Evolutionary conservation across 2,113 vertebrate species (phyloP).

Genomic region (Peromyscus polionotus): DNA sequence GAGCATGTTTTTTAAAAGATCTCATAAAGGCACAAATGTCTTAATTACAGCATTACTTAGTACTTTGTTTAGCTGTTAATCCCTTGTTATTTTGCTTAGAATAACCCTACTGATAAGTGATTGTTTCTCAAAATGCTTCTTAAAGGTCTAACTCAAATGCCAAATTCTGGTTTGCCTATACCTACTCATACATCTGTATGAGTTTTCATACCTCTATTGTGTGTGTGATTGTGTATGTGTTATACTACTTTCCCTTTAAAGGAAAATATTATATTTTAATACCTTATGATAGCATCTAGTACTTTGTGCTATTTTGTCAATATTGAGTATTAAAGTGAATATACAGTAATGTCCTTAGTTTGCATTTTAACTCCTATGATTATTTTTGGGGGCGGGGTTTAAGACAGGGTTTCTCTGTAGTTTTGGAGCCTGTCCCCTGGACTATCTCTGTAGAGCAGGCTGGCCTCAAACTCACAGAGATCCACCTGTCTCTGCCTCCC

Average conservation of each 20-base stretch:
- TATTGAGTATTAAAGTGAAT: background rate
- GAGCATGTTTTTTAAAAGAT: slow-evolving; percentile 11
- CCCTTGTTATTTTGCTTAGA: background rate
- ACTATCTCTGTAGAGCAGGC: no score
- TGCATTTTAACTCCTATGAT: background rate
- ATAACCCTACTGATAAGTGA: background rate
- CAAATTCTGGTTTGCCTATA: background rate
- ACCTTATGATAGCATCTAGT: background rate
- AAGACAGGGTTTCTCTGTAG: no score
- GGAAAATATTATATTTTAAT: slow-evolving; percentile 33
- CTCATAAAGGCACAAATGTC: background rate
- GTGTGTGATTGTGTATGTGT: background rate
- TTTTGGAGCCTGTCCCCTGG: no score
- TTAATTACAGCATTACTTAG: background rate
- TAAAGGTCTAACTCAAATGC: slow-evolving; percentile 5
- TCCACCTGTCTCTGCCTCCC: no score
- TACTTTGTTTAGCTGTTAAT: slow-evolving; percentile 23
- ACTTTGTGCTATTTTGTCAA: background rate
- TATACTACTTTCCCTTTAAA: background rate
- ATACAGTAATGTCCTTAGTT: background rate
- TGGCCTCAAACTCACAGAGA: no score
- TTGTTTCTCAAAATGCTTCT: slow-evolving; percentile 18
- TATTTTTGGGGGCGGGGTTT: background rate
- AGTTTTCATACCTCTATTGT: background rate
- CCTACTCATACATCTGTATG: background rate